Evolutionary conservation across 1,140 invertebrate genomes (phyloP).

Genomic region (Hyphantria cunea): DNA sequence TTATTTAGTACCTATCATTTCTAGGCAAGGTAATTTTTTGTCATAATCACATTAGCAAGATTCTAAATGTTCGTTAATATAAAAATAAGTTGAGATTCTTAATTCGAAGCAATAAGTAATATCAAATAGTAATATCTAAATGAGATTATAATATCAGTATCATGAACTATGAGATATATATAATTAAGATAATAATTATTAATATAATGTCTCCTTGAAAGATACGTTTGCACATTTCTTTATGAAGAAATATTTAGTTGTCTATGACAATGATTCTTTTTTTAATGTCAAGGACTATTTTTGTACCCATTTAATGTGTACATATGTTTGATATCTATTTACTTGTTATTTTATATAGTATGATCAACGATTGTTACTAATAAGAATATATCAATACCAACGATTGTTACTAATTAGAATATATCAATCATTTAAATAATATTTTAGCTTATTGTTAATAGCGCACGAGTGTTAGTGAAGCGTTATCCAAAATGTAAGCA

Average conservation of each 20-base stretch:
- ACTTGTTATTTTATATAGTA: constrained; percentile 5
- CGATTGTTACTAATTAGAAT: not conserved
- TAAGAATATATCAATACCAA: not conserved
- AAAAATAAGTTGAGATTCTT: constrained; percentile 36
- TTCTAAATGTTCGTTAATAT: constrained; percentile 27
- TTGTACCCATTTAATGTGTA: constrained; percentile 13
- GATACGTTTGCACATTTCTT: too few species aligned
- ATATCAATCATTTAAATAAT: not conserved
- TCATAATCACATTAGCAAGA: constrained; percentile 27
- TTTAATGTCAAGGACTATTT: not conserved
- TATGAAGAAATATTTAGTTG: not conserved
- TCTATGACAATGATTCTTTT: constrained; percentile 1
- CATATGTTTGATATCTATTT: constrained; percentile 3
- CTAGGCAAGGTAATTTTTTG: constrained; percentile 1
- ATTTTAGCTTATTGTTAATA: constrained; percentile 7
- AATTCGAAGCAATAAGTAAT: constrained; percentile 17
- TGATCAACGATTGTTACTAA: not conserved
- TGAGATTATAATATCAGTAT: constrained; percentile 4
- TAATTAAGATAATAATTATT: not conserved
- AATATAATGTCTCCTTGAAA: not conserved
- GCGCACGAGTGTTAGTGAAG: constrained; percentile 24
- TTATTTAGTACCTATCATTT: constrained; percentile 8
- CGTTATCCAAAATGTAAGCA: constrained; percentile 2
- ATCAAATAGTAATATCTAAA: constrained; percentile 12
- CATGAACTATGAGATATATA: constrained; percentile 2